Conservation (phyloP, 2,797 vertebrate species). For the Phrynocephalus guinanensis region DNA sequence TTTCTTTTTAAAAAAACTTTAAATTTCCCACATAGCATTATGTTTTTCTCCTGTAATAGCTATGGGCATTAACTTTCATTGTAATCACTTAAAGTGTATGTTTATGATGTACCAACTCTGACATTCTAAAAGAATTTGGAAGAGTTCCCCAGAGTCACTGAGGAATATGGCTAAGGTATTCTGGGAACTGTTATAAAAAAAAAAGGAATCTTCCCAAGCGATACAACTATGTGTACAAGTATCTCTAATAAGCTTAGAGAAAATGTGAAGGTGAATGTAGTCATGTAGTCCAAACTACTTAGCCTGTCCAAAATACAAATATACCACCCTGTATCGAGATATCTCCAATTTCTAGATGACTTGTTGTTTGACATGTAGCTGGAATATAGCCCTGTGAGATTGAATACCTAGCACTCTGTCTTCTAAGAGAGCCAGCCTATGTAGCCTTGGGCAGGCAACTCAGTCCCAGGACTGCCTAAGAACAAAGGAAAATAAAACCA, state of each 20-base stretch:
- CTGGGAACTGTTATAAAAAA: no score
- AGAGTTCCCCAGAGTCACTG: no score
- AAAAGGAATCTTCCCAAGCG: no score
- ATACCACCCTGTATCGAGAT: background rate
- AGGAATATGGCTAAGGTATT: no score
- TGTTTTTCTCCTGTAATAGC: background rate
- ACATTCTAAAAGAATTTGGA: constrained; percentile 1
- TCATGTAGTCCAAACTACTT: no score
- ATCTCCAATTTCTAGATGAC: background rate
- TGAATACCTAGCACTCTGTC: no score
- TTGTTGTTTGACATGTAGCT: background rate
- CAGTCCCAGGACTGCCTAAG: no score
- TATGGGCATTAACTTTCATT: background rate
- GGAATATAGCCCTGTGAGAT: no score
- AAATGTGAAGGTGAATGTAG: background rate
- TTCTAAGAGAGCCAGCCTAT: no score
- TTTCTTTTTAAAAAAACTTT: constrained; percentile 4
- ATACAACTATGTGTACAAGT: no score
- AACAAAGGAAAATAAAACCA: no score
- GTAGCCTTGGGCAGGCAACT: no score
- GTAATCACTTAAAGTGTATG: background rate
- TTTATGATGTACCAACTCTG: background rate
- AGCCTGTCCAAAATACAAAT: background rate
- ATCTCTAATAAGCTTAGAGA: background rate
- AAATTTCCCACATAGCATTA: background rate